Evolutionary conservation across 2,113 vertebrate species (phyloP), one percentile per base, ranked within the genome.

Genomic region (Anseranas semipalmata): DNA sequence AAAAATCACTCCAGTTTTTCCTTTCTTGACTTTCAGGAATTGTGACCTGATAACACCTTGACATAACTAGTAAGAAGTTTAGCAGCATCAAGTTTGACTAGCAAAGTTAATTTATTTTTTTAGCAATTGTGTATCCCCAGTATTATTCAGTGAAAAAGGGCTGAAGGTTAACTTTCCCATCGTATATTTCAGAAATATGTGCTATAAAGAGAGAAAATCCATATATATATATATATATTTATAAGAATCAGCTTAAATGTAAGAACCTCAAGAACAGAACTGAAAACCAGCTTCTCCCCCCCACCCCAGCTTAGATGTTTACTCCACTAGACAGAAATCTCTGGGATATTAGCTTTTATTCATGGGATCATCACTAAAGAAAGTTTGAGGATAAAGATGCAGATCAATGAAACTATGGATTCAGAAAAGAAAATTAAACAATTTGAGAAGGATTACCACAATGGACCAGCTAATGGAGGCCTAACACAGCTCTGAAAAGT

Each of bases 391-490:
- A 77, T 67, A 45, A 78, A 84, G 67, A 84, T 66, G 68, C 46
- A 90, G 52, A 84, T 55, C 78, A 93, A 84, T 4, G 43, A 90
- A 95, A 76, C 25, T 28, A 32, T 1, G 60, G 92, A 83, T 87
- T 91, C 76, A 79, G 71, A 28, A 72, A 66, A 91, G 81, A 83
- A 95, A 96, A 96, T 84, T 25, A 91, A 97, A 82, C 72, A 84
- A 95, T 93, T 97, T 91, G 84, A 71, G 43, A 81, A 93, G 95
- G 84, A 89, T 96, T 96, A 84, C 39, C 52, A 70, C 56, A 35
- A 41, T 28, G 78, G 77, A 77, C 10, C 43, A 74, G 65, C 56
- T 90, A 81, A 94, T 50, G 73, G 77, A 95, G 81, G 52, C 46
- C 79, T 89, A 84, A 85, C 48, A 25, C 27, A 67, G 41, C 65